Base-by-base conservation (phyloP, 2,113 vertebrate genomes). In the Xenopus laevis region DNA sequence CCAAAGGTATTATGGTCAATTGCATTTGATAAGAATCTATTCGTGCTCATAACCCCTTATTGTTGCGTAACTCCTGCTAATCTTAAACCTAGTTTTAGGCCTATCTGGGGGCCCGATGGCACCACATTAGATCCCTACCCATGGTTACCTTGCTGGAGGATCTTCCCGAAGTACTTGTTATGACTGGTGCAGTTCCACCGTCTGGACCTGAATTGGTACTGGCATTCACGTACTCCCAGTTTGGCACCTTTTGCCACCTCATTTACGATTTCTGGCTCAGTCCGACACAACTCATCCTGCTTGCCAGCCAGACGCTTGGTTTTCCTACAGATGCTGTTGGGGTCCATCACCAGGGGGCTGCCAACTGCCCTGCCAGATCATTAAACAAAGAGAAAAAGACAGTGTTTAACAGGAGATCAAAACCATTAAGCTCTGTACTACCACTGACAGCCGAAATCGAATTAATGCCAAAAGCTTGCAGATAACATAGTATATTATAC, bases 171-270 rank as follows among this genome's bases (percentile, higher is more conserved):
- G 87, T 96, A 95, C 81, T 97, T 98, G 89, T 94, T 98, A 88
- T 98, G 96, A 84, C 95, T 96, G 80, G 96, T 97, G 84, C 97
- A 98, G 87, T 98, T 98, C 97, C 97, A 98, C 65, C 96, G 90
- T 17, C 97, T 93, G 83, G 95, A 98, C 64, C 95, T 92, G 86
- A 98, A 98, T 83, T 98, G 97, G 86, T 94, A 94, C 86, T 98
- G 96, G 81, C 97, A 98, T 78, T 98, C 96, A 46, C 96, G 87
- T 46, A 98, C 93, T 0, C 95, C 97, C 68, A 98, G 91, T 80
- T 92, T 89, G 74, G 96, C 95, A 2, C 97, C 97, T 76, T 96
- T 96, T 67, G 95, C 96, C 72, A 97, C 92, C 85, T 98, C 96
- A 12, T 86, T 92, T 72, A 98, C 92, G 12, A 98, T 96, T 88